Evolutionary conservation across 23 tunicate species (phyloP).

Genomic region (Styela plicata): DNA sequence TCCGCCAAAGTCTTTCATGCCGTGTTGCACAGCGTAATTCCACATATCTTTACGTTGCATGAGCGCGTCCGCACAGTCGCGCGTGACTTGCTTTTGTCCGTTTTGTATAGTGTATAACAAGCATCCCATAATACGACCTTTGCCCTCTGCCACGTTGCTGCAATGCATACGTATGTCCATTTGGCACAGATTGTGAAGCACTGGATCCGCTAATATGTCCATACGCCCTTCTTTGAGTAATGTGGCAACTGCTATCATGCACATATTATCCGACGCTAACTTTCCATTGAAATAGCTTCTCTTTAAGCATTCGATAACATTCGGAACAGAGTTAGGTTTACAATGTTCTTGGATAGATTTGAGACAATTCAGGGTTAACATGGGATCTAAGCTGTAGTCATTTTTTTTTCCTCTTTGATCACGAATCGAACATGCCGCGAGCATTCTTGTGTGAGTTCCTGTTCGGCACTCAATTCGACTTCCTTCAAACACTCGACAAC

Average conservation of each 20-base stretch:
- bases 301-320: conserved; percentile 62
- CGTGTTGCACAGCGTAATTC: conserved; percentile 13
- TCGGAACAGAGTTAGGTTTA: neutral
- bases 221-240: conserved; percentile 56
- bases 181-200: conserved; percentile 49
- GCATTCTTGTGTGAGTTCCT: conserved; percentile 39
- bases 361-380: conserved; percentile 45
- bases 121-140: conserved; percentile 63
- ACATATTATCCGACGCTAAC: conserved; percentile 5
- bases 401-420: conserved; percentile 48
- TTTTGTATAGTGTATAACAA: conserved; percentile 21
- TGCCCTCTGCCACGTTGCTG: conserved; percentile 45
- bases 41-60: conserved; percentile 56
- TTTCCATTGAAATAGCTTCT: conserved; percentile 17
- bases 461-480: neutral
- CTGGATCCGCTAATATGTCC: conserved; percentile 80
- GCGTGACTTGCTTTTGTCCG: neutral
- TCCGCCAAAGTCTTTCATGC: conserved; percentile 23
- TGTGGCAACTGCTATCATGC: conserved; percentile 69
- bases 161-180: conserved; percentile 38
- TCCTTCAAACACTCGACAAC: conserved; percentile 57
- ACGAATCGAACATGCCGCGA: conserved; percentile 45
- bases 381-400: conserved; percentile 66
- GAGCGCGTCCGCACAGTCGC: conserved; percentile 50
- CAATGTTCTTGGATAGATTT: conserved; percentile 10